phyloP scores from a whole-genome alignment of 2,888 invertebrate species.

The Alentia gelatinosa region DNA sequence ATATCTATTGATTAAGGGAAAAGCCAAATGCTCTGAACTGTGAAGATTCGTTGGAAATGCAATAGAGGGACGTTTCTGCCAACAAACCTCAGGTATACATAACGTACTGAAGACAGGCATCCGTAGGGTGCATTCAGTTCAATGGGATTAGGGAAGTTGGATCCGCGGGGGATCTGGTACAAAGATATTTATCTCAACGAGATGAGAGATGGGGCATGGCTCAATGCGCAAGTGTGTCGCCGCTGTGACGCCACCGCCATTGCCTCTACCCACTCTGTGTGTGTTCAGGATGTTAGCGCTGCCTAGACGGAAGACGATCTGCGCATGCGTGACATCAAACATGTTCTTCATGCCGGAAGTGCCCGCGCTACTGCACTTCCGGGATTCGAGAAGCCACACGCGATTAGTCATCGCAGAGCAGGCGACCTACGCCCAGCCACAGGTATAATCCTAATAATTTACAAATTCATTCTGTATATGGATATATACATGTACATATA shows the following conservation, averaged over 20 bases:
- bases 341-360: conserved; percentile 5
- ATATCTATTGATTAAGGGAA: not conserved
- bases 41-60: not conserved
- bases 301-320: conserved; percentile 30
- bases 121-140: not conserved
- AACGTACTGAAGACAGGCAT: not conserved
- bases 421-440: too few relatives aligned
- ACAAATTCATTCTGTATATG: not conserved
- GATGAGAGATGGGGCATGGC: not conserved
- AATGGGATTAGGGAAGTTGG: not conserved
- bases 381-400: not conserved
- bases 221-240: conserved; percentile 22
- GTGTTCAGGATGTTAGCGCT: conserved; percentile 2
- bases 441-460: too few relatives aligned
- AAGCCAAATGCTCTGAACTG: not conserved
- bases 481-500: not conserved
- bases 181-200: not conserved
- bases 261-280: not conserved
- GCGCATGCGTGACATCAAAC: conserved; percentile 28
- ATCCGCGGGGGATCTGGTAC: not conserved
- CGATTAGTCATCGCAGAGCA: too few relatives aligned
- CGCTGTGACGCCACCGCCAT: not conserved
- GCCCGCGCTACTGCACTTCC: not conserved
- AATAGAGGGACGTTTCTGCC: not conserved
- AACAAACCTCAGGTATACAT: not conserved